Evolutionary conservation across 2,113 vertebrate species (phyloP), one percentile per base, ranked within the genome.

Genomic region (Opisthocomus hoazin): DNA sequence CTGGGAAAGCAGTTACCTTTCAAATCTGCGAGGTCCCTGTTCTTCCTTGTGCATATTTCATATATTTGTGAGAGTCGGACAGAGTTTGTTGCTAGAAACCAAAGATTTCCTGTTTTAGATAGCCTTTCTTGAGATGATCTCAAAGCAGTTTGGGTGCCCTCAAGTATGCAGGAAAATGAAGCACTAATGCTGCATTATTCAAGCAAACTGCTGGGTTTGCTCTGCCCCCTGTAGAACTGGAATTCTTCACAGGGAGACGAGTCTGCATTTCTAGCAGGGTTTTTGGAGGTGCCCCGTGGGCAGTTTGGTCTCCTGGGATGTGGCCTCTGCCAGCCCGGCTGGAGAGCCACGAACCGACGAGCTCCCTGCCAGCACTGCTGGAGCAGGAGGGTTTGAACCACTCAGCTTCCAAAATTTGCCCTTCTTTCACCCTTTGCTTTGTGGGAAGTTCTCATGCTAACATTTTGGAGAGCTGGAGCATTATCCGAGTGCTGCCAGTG

Each of bases 291-390:
- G 43, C 11, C n/a, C 21, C 2, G 1, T 0, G 1, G 14, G 9
- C 15, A 66, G 43, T 37, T 58, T 2, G 3, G 2, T 81, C 43
- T 23, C 61, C 36, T 39, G 70, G 36, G 57, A n/a, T 23, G 63
- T 50, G 48, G 43, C 30, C 9, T 73, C 53, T 68, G 45, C 57
- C 46, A 48, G 63, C 23, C 41, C 3, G 0, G 26, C 57, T 77
- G 85, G 39, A 70, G 64, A 69, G 9, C 20, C 36, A 3, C 1
- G 4, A 9, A 6, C 4, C 2, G 1, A 48, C 0, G 6, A 70
- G 41, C 39, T 48, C 51, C 37, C 21, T 0, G 0, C 15, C 29
- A 81, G 50, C 48, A 13, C 21, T 34, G 51, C 41, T 30, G 24
- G 37, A 90, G 46, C 23, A 34, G 34, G 46, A 81, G 32, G 12